These are phyloP conservation scores for Noctuana brunneofusca DNA, from an alignment of 2,888 invertebrate species.

Conservation along the genomic window DNA sequence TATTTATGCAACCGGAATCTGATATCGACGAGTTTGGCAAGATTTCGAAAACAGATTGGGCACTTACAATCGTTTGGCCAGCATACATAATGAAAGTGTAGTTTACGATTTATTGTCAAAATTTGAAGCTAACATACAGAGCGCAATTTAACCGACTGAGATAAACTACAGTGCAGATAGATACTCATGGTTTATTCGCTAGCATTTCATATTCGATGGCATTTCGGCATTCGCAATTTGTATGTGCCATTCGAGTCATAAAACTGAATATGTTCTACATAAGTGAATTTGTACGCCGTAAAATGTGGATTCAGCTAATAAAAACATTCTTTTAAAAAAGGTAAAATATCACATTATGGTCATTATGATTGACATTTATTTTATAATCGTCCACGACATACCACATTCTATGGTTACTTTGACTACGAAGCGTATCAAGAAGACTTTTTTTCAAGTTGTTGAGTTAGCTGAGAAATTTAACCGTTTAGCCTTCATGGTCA, in stretches of 20 bases:
- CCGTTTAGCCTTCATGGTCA: constrained; percentile 63
- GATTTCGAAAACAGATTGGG: constrained; percentile 71
- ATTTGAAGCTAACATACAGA: constrained; percentile 32
- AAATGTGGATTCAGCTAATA: no score
- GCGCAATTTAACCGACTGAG: constrained; percentile 13
- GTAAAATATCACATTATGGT: no score
- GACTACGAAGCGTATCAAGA: constrained; percentile 26
- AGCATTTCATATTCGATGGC: constrained; percentile 1
- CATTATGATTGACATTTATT: not conserved
- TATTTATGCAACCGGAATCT: constrained; percentile 66
- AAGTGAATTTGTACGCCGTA: not conserved
- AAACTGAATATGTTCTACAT: not conserved
- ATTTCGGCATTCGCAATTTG: not conserved
- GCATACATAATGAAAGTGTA: constrained; percentile 56
- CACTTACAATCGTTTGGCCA: constrained; percentile 58
- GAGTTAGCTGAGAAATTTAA: constrained; percentile 45
- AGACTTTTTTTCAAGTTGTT: constrained; percentile 30
- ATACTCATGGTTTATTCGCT: constrained; percentile 3
- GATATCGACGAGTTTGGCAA: constrained; percentile 68
- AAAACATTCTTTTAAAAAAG: no score
- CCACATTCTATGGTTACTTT: not conserved
- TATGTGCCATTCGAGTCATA: not conserved
- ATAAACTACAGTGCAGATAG: constrained; percentile 8
- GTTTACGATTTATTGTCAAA: constrained; percentile 48
- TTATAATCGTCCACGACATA: not conserved